phyloP scores from a whole-genome alignment of 2,888 invertebrate species.

The Sussaba pulchella region DNA sequence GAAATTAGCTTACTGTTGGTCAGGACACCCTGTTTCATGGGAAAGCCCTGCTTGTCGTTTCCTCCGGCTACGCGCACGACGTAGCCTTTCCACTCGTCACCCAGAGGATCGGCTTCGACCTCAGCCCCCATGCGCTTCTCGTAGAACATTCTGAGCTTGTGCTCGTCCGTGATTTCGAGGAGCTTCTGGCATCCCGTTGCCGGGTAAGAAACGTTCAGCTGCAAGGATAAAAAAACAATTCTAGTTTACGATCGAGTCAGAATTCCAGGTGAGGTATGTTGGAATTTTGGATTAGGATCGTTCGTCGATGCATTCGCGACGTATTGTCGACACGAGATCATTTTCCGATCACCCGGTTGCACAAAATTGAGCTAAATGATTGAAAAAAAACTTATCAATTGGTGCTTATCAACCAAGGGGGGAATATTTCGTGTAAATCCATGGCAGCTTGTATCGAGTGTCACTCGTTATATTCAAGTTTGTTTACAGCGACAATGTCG shows the following conservation, averaged over 20 bases:
- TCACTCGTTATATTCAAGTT: constrained; percentile 45
- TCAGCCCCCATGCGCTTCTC: constrained; percentile 99
- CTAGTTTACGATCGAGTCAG: neutral
- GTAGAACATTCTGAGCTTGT: constrained; percentile 98
- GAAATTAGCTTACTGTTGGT: constrained; percentile 90
- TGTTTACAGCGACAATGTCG: constrained; percentile 36
- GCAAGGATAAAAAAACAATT: neutral
- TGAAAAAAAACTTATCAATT: neutral
- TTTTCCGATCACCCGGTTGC: neutral
- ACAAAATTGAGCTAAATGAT: neutral
- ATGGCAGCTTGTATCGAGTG: constrained; percentile 38
- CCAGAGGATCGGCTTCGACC: constrained; percentile 96
- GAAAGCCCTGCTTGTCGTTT: constrained; percentile 99
- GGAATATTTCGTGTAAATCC: constrained; percentile 20
- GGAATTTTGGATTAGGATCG: constrained; percentile 7
- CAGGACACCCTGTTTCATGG: constrained; percentile 99
- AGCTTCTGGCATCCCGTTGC: constrained; percentile 99
- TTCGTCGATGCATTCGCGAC: neutral
- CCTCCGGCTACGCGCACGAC: constrained; percentile 98
- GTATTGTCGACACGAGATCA: constrained; percentile 2
- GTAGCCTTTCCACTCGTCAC: constrained; percentile 99
- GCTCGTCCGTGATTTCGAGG: constrained; percentile 99
- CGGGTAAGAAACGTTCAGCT: constrained; percentile 99
- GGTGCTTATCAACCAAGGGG: neutral
- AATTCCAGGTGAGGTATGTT: neutral